Percentiles rank a stretch among this genome's conserved stretches.
phyloP scores from a whole-genome alignment of 2,888 invertebrate species.

The Drosophila kuntzei region DNA sequence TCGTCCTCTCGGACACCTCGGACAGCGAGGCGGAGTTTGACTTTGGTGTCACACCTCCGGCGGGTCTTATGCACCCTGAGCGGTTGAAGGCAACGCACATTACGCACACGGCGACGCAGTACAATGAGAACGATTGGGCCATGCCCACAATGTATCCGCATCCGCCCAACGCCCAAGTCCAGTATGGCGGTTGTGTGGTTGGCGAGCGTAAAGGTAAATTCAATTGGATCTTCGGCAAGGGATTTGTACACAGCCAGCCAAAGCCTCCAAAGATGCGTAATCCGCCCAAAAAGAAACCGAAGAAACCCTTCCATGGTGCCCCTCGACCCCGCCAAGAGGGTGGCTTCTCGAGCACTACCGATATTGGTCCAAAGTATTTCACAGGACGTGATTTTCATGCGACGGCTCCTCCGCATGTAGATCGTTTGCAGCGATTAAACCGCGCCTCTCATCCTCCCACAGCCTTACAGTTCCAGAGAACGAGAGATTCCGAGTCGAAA shows the following conservation, averaged over 20 bases:
- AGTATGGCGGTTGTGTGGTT: conserved; percentile 72
- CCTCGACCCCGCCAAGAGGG: conserved; percentile 35
- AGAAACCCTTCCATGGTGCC: conserved; percentile 3
- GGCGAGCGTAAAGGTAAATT: conserved; percentile 64
- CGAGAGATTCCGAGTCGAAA: not conserved
- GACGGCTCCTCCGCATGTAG: not conserved
- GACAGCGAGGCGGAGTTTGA: conserved; percentile 88
- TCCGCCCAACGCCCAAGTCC: conserved; percentile 74
- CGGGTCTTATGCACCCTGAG: conserved; percentile 88
- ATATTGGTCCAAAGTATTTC: not conserved
- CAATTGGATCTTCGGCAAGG: conserved; percentile 66
- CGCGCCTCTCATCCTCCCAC: conserved; percentile 53
- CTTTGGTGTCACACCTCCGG: conserved; percentile 90
- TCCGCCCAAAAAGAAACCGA: conserved; percentile 37
- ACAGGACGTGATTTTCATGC: not conserved
- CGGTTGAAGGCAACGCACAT: conserved; percentile 86
- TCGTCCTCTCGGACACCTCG: conserved; percentile 82
- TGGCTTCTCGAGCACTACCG: conserved; percentile 13
- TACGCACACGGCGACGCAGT: conserved; percentile 88
- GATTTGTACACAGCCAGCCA: conserved; percentile 51
- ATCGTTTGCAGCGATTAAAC: conserved; percentile 40
- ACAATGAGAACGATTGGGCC: conserved; percentile 87
- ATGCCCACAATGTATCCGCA: conserved; percentile 68
- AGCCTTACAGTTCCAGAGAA: conserved; percentile 18
- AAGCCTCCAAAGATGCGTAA: conserved; percentile 59